Evolutionary conservation across 2,113 vertebrate species (phyloP).

Genomic region (Clarias gariepinus): DNA sequence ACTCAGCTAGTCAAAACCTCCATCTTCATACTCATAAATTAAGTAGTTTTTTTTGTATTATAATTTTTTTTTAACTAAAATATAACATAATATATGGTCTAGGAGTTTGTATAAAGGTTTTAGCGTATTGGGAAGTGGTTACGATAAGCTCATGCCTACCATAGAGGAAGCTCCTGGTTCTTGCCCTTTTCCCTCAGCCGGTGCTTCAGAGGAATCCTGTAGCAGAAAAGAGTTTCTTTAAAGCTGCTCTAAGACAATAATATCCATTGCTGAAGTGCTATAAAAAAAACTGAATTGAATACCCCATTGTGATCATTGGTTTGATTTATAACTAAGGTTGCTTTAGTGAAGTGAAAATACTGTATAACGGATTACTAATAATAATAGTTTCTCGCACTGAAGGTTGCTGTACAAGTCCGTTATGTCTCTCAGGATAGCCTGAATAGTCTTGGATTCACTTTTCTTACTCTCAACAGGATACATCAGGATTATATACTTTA

Average conservation of each 20-base stretch:
- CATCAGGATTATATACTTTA: not conserved
- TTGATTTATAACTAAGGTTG: not conserved
- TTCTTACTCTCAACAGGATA: not conserved
- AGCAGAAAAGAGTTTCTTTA: not conserved
- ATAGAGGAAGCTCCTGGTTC: not conserved
- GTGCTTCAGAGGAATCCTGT: constrained; percentile 23
- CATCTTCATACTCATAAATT: not conserved
- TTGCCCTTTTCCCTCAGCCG: not conserved
- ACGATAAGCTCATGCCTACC: not conserved
- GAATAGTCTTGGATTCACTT: not conserved
- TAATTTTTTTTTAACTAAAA: too few species aligned
- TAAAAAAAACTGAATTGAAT: not conserved
- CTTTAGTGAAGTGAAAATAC: not conserved
- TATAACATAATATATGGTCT: not conserved
- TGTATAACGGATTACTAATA: not conserved
- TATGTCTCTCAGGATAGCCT: not conserved
- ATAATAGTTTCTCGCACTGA: not conserved
- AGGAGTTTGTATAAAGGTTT: not conserved
- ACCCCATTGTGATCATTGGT: not conserved
- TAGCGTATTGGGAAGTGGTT: not conserved
- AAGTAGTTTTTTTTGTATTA: not conserved
- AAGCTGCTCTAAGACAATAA: not conserved
- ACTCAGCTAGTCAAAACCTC: not conserved
- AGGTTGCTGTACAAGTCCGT: not conserved
- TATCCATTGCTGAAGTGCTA: not conserved